Evolutionary conservation across 2,113 vertebrate genomes (phyloP).

Genomic region (Misgurnus mizolepis): DNA sequence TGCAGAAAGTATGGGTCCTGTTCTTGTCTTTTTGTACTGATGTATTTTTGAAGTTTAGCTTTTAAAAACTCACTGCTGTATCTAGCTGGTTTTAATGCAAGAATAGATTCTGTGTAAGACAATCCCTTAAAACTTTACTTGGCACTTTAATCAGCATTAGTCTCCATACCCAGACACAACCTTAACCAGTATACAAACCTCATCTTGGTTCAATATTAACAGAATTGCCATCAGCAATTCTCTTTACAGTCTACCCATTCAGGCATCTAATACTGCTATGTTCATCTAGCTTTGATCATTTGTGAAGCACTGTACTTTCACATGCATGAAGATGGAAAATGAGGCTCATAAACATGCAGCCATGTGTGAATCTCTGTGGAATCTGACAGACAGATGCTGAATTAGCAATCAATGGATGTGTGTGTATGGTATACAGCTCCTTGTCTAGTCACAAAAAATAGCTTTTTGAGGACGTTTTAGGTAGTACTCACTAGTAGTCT

Average conservation of each 20-base stretch:
- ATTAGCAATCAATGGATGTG: neutral
- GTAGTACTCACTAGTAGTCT: no score
- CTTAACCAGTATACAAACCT: neutral
- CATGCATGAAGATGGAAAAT: slow-evolving; percentile 27
- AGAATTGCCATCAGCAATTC: neutral
- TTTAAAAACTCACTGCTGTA: no score
- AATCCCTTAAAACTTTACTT: neutral
- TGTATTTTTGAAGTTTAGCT: no score
- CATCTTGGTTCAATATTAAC: neutral
- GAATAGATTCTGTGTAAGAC: no score
- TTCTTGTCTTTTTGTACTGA: no score
- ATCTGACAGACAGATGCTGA: neutral
- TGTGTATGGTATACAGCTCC: neutral
- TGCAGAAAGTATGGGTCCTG: no score
- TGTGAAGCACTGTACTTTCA: slow-evolving; percentile 13
- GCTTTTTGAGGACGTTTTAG: no score
- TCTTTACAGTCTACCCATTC: neutral
- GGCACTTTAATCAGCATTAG: slow-evolving; percentile 20
- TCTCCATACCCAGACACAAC: neutral
- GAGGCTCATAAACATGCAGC: slow-evolving; percentile 25
- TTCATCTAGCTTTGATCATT: slow-evolving; percentile 33
- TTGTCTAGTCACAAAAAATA: neutral
- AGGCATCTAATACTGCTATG: slow-evolving; percentile 13
- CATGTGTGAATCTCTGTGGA: slow-evolving; percentile 26
- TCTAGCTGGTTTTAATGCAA: no score